A percentile compares a stretch with the other conserved stretches of the same genome.
These are phyloP conservation scores for Apis mellifera DNA, from an alignment of 1,140 invertebrate genomes.

Conservation along the genomic window Amel_HAv3.1 CM009943.2:4728501-4729000, in stretches of 20 bases:
- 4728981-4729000: not conserved
- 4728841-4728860: not conserved
- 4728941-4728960: not conserved
- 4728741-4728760: conserved; percentile 20
- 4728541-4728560: not conserved
- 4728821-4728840: not conserved
- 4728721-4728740: not conserved
- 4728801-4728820: not conserved
- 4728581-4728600: not conserved
- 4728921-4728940: conserved; percentile 18
- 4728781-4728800: not conserved
- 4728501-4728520: too few relatives aligned
- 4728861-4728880: not conserved
- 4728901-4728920: conserved; percentile 26
- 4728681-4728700: conserved; percentile 29
- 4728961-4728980: not conserved
- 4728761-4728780: not conserved
- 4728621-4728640: not conserved
- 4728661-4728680: not conserved
- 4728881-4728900: not conserved
- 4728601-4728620: conserved; percentile 2
- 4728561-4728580: not conserved
- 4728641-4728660: not conserved
- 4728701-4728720: conserved; percentile 27
- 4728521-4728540: too few relatives aligned